Percentiles rank a stretch among this genome's conserved stretches.
phyloP scores from a whole-genome alignment of 2,888 invertebrate genomes.

The Anthoptus insignis region DNA sequence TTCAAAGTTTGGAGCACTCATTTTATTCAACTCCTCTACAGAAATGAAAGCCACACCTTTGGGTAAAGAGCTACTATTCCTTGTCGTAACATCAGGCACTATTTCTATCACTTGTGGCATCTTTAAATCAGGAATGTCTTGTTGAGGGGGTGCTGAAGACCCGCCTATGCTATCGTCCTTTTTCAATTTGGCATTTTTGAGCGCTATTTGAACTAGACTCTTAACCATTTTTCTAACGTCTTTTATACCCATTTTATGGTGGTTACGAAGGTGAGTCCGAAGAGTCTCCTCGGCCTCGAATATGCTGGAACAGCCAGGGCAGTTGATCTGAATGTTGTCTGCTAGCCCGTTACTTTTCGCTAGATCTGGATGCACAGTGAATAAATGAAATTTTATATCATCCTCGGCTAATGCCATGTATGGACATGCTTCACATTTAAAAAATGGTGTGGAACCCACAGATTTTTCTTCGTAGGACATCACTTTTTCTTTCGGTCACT shows the following conservation, averaged over 20 bases:
- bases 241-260: conserved; percentile 89
- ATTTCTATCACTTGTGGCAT: conserved; percentile 83
- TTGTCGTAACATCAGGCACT: conserved; percentile 67
- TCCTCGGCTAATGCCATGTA: conserved; percentile 85
- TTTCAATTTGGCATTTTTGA: conserved; percentile 77
- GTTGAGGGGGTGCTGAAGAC: conserved; percentile 50
- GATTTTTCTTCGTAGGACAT: conserved; percentile 83
- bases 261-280: conserved; percentile 88
- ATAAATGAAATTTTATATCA: conserved; percentile 83
- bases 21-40: conserved; percentile 78
- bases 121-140: conserved; percentile 67
- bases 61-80: conserved; percentile 65
- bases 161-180: conserved; percentile 64
- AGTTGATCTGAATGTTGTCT: conserved; percentile 86
- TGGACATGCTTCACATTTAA: conserved; percentile 85
- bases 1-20: conserved; percentile 82
- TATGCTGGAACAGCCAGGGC: conserved; percentile 90
- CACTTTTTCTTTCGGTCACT: conserved; percentile 74
- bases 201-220: conserved; percentile 81
- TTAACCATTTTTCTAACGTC: conserved; percentile 88
- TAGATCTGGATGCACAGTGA: conserved; percentile 77
- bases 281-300: conserved; percentile 89
- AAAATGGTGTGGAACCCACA: conserved; percentile 81
- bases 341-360: conserved; percentile 84
- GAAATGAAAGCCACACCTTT: conserved; percentile 80